Evolutionary conservation across 2,888 invertebrate genomes (phyloP), one percentile per base, ranked within the genome.

Genomic region (Diarsia rubi): DNA sequence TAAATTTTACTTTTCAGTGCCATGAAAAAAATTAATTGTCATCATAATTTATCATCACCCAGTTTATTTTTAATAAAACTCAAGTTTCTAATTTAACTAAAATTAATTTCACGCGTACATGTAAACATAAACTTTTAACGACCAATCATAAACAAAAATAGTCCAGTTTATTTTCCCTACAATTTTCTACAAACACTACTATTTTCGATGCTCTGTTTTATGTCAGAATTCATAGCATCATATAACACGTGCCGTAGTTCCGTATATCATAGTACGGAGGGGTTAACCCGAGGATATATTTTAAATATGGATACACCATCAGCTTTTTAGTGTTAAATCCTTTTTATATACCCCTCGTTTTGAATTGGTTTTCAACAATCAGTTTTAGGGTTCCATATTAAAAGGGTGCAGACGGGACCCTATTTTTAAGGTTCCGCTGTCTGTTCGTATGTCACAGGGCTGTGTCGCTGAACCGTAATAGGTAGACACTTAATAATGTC

Each of bases 351-450:
- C 91, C 90, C 75, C 75, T 69, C 59, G 85, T 88, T 86, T 90
- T 89, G 89, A 92, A 95, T 95, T 92, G 94, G 92, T 93, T 94
- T 93, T 95, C 95, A 94, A 92, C 95, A 92, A 91, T 91, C 84
- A 86, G 83, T 89, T 90, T 88, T 79, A 42, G 62, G 42, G n/a
- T 62, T 62, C 14, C 21, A 21, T 37, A 3, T 16, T 6, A 12
- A 37, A 37, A 12, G 19, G 9, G 19, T 27, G 31, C 6, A 3
- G 3, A 9, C n/a, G 27, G 31, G 9, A 19, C 19, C 27, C 31
- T 37, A 37, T 60, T 27, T 27, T 3, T 37, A 37, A 6, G 12
- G 12, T 12, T 31, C 16, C 3, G 8, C 16, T 27, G 8, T 14
- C 31, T 52, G 12, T 24, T 24, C 54, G 14, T 24, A 5, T 1